These are phyloP conservation scores for Palythoa grandiflora DNA, from an alignment of 92 coral and sea anemone species.

Conservation along the genomic window DNA sequence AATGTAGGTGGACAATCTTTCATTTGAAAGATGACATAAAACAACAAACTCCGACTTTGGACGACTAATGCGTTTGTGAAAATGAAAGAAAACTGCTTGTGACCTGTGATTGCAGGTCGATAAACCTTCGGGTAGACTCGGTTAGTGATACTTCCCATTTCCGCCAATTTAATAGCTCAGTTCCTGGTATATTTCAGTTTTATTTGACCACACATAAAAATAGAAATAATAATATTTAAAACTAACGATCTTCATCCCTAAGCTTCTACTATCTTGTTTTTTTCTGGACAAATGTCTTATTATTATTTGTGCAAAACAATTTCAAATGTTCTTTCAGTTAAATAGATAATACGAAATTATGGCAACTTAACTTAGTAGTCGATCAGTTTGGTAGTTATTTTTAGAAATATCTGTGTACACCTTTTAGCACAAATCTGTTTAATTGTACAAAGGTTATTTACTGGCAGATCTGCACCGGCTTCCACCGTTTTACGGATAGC, in stretches of 20 bases:
- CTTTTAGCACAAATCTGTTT: background rate
- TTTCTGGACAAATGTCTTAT: background rate
- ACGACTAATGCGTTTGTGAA: background rate
- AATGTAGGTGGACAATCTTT: background rate
- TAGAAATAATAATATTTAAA: background rate
- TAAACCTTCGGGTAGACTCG: constrained; percentile 49
- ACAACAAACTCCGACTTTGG: background rate
- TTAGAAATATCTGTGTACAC: too few species aligned
- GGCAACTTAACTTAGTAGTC: too few species aligned
- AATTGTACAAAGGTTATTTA: background rate
- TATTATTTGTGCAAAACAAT: too few species aligned
- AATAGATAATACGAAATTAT: background rate
- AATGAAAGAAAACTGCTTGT: constrained; percentile 24
- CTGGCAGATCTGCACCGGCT: too few species aligned
- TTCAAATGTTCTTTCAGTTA: background rate
- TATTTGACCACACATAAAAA: constrained; percentile 8
- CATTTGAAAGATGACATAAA: background rate
- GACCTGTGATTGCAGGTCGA: constrained; percentile 40
- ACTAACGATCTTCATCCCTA: too few species aligned
- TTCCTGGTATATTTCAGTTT: background rate
- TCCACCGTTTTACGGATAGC: too few species aligned
- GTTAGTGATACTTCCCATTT: constrained; percentile 16
- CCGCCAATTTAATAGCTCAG: constrained; percentile 1
- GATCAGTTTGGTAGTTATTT: too few species aligned
- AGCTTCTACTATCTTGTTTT: background rate